Percentiles rank a stretch among this genome's conserved stretches.
Evolutionary conservation across 2,113 vertebrate species (phyloP).

Genomic region (Alectura lathami): DNA sequence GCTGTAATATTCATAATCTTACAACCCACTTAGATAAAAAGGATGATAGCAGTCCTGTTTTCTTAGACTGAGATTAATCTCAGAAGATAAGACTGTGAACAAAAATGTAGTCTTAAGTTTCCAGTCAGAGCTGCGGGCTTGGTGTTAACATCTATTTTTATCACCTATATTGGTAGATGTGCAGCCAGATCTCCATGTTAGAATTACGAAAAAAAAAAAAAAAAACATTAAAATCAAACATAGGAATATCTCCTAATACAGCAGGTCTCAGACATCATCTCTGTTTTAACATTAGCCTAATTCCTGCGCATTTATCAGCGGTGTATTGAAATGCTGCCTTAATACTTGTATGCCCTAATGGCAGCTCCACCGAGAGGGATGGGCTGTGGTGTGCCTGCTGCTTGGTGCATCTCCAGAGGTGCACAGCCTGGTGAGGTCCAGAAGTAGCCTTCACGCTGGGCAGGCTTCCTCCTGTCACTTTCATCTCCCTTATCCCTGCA

Average conservation of each 20-base stretch:
- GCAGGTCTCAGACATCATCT: not conserved
- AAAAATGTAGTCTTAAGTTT: conserved; percentile 1
- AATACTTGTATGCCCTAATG: not conserved
- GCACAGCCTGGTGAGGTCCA: not conserved
- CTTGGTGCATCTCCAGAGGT: not conserved
- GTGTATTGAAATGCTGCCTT: not conserved
- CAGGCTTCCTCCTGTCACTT: not conserved
- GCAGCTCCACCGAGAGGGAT: not conserved
- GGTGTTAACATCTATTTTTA: conserved; percentile 10
- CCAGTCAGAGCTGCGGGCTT: not conserved
- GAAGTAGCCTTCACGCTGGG: not conserved
- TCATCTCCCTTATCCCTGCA: not conserved
- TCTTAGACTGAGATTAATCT: not conserved
- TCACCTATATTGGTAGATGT: not conserved
- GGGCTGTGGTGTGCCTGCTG: not conserved
- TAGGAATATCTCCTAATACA: not conserved
- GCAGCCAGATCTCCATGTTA: not conserved
- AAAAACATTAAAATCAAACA: not conserved
- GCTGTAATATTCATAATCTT: not conserved
- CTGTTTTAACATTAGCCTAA: not conserved
- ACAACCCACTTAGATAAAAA: not conserved
- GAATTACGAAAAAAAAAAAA: too few relatives aligned
- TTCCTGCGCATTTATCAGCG: not conserved
- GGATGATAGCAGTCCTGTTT: not conserved
- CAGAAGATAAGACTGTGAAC: conserved; percentile 15